Evolutionary conservation across 2,113 vertebrate genomes (phyloP).

Genomic region (Cynocephalus volans): DNA sequence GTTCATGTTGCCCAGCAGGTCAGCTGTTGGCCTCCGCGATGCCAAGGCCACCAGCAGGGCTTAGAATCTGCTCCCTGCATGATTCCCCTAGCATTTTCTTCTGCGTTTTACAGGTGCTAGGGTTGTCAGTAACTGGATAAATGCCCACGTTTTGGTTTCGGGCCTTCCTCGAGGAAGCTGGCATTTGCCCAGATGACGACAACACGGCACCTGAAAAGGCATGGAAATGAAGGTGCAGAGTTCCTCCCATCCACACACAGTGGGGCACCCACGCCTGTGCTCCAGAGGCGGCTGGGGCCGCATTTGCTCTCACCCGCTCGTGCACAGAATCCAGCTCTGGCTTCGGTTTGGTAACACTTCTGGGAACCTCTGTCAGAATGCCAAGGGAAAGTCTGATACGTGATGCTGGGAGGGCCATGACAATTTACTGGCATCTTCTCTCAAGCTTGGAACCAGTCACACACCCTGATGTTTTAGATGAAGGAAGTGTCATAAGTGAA

Average conservation of each 20-base stretch:
- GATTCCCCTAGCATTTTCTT: fast-evolving
- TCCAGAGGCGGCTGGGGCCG: not conserved
- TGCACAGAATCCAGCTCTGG: not conserved
- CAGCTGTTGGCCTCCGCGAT: fast-evolving
- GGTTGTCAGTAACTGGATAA: not conserved
- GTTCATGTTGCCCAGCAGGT: fast-evolving
- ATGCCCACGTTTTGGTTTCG: conserved; percentile 28
- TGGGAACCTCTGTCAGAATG: not conserved
- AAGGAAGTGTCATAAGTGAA: not conserved
- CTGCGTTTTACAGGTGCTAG: not conserved
- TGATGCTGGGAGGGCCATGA: not conserved
- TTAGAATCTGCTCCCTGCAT: fast-evolving
- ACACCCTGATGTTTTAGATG: fast-evolving
- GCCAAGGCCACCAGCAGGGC: fast-evolving
- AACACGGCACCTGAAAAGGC: not conserved
- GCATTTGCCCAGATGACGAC: not conserved
- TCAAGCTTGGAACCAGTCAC: no score
- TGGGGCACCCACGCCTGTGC: fast-evolving
- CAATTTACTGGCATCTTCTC: not conserved
- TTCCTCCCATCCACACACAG: not conserved
- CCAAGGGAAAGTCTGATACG: not conserved
- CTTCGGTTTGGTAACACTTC: not conserved
- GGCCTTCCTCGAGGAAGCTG: conserved; percentile 48
- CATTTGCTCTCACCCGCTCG: fast-evolving
- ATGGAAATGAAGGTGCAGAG: not conserved